Conservation (phyloP, 2,888 invertebrate species). For the Philonicus albiceps region DNA sequence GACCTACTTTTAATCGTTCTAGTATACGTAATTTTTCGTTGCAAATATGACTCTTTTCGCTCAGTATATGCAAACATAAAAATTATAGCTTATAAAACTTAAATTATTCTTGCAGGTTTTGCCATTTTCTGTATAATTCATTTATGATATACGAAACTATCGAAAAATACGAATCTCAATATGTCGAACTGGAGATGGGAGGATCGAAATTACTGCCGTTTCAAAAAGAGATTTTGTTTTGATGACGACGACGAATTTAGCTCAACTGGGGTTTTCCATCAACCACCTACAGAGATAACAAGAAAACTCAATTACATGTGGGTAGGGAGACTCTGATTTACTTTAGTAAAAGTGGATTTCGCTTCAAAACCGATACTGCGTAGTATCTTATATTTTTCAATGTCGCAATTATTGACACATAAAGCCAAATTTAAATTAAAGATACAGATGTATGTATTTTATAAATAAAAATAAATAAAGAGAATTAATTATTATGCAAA, state of each 20-base stretch:
- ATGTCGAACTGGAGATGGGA: not conserved
- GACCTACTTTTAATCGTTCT: too few species aligned
- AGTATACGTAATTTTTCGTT: too few species aligned
- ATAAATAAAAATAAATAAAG: too few species aligned
- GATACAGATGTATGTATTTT: not conserved
- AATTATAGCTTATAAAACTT: too few species aligned
- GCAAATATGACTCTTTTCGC: too few species aligned
- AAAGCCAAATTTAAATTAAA: not conserved
- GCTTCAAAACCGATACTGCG: not conserved
- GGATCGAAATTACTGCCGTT: conserved; percentile 24
- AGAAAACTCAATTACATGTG: conserved; percentile 48
- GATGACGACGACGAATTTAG: conserved; percentile 31
- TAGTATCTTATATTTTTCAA: not conserved
- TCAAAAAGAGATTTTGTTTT: conserved; percentile 28
- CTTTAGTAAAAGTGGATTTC: not conserved
- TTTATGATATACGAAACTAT: not conserved
- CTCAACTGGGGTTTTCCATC: conserved; percentile 33
- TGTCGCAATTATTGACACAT: not conserved
- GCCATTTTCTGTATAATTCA: too few species aligned
- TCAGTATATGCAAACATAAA: too few species aligned
- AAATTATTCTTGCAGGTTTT: too few species aligned
- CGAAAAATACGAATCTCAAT: not conserved
- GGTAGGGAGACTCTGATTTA: conserved; percentile 8
- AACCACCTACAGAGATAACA: conserved; percentile 49
- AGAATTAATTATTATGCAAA: not conserved